Base-by-base conservation (phyloP, 2,888 invertebrate species). In the Parascotia fuliginaria region DNA sequence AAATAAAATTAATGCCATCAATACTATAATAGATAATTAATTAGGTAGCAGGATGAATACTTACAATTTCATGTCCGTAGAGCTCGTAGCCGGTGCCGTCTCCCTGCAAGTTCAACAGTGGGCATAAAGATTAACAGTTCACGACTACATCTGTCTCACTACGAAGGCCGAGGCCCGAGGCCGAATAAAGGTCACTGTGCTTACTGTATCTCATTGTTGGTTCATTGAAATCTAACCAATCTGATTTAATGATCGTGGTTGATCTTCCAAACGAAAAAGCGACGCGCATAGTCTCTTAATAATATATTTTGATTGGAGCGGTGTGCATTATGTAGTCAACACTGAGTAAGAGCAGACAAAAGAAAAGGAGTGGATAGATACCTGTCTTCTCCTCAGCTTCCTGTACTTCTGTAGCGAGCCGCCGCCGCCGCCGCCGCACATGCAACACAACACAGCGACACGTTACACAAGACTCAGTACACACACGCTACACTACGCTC, bases 371-470 rank as follows among this genome's bases (percentile, higher is more conserved):
- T 83, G 55, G 81, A 89, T 93, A 93, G 87, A 88, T 94, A 96
- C 96, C 95, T 96, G 96, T 89, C 96, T 93, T 84, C 96, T 92
- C 84, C 96, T 94, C 75, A 96, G 93, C 87, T 96, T 96, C 93
- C 96, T 95, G 94, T 96, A 96, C 94, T 96, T 96, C 96, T 96
- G 74, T 69, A 62, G 61, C 55, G 60, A 68, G 68, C 75, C 75
- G 71, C 72, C 19, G 7, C 19, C 19, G 19, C 65, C 76, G 77
- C 60, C 48, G 39, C 48, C 47, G 53, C 60, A 55, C 60, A 58
- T 54, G 42, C 14, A 55, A 56, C 50, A 60, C 37, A 70, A 60
- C 44, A 70, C 59, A 69, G 69, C 72, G 64, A 60, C 44, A 69
- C 60, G 69, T 78, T 73, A 79, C 44, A 45, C n/a, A 22, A 19